Conservation (phyloP, 2,113 vertebrate genomes). For the Sorex fumeus region DNA sequence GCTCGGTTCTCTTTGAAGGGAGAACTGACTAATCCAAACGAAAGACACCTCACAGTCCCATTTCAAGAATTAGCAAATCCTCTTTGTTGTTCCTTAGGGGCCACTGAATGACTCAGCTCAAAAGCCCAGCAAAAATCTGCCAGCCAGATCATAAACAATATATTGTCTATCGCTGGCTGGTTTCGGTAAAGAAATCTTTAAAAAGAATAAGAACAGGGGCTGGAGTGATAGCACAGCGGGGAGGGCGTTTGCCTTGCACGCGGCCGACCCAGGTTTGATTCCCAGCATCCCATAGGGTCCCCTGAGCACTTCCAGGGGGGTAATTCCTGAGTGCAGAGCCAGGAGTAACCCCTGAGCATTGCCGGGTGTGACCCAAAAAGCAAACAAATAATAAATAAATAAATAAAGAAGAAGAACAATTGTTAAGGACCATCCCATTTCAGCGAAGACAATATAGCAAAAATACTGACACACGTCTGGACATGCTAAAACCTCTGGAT, state of each 20-base stretch:
- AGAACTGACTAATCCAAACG: not conserved
- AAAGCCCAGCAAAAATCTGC: conserved; percentile 71
- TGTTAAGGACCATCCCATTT: conserved; percentile 15
- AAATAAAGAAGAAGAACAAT: conserved; percentile 62
- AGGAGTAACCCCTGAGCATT: too few species aligned
- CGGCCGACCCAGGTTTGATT: too few species aligned
- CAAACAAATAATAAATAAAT: too few species aligned
- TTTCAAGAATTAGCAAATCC: conserved; percentile 50
- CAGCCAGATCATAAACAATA: conserved; percentile 60
- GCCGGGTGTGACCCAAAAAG: too few species aligned
- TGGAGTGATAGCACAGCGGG: too few species aligned
- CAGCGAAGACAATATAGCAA: conserved; percentile 65
- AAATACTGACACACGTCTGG: not conserved
- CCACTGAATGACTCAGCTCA: conserved; percentile 44
- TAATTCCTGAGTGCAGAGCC: too few species aligned
- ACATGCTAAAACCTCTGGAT: not conserved
- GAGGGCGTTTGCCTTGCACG: too few species aligned
- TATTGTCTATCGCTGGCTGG: conserved; percentile 75
- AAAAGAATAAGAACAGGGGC: conserved; percentile 67
- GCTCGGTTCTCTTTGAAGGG: not conserved
- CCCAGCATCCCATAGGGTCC: too few species aligned
- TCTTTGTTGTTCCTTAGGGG: conserved; percentile 60
- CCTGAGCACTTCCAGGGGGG: too few species aligned
- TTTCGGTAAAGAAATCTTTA: conserved; percentile 76
- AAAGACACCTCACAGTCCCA: not conserved